phyloP scores from a whole-genome alignment of 2,888 invertebrate species.

The Acanthosepion esculentum region DNA sequence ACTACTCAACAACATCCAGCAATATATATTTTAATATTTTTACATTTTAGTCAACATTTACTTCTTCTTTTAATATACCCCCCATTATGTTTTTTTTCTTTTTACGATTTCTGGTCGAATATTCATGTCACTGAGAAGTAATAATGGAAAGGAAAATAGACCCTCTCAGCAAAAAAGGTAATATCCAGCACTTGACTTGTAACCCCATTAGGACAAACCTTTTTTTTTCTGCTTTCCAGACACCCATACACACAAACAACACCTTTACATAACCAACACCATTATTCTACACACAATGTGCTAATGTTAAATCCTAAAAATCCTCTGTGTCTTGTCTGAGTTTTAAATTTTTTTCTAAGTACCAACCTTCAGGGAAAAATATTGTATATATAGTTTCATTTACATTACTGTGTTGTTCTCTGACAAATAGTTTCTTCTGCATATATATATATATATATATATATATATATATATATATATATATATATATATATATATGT shows the following conservation, averaged over 20 bases:
- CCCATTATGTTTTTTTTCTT: neutral
- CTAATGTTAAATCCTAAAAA: conserved; percentile 5
- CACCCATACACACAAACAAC: neutral
- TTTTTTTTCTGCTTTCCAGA: neutral
- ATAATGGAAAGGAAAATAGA: neutral
- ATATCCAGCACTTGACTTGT: neutral
- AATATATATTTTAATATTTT: neutral
- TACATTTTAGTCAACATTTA: neutral
- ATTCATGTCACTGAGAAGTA: neutral
- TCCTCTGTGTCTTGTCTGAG: neutral
- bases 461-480: neutral
- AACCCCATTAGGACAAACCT: neutral
- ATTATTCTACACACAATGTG: neutral
- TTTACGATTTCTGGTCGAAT: neutral
- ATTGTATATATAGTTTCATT: neutral
- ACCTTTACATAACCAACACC: neutral
- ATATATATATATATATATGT: neutral
- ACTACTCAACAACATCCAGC: neutral
- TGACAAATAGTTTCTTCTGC: neutral
- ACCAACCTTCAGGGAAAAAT: neutral
- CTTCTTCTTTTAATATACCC: neutral
- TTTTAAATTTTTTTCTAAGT: neutral
- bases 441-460: neutral
- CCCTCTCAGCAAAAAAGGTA: neutral
- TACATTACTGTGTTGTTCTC: neutral